Conservation (phyloP, 2,797 vertebrate genomes). For the Diplodus sargus region DNA sequence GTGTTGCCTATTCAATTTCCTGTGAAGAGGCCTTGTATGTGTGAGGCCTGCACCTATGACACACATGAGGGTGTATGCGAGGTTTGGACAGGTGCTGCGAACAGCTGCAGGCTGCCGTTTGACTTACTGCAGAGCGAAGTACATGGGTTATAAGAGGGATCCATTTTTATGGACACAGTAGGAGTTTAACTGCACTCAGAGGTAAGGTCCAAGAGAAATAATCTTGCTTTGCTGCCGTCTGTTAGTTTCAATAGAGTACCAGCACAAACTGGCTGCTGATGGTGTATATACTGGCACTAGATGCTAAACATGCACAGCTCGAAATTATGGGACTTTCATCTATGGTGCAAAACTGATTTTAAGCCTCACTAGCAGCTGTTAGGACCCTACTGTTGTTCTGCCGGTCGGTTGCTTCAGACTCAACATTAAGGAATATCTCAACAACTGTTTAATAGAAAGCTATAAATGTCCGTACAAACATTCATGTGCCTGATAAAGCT, state of each 20-base stretch:
- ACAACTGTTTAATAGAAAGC: background rate
- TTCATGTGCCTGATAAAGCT: background rate
- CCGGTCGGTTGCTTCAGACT: too few species aligned
- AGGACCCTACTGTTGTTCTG: background rate
- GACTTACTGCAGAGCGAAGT: constrained; percentile 32
- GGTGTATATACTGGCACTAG: background rate
- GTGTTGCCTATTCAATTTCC: constrained; percentile 54
- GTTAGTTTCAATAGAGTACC: constrained; percentile 17
- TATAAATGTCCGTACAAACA: background rate
- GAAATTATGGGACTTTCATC: background rate
- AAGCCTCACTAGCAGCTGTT: background rate
- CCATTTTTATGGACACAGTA: constrained; percentile 41
- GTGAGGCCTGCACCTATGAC: constrained; percentile 3
- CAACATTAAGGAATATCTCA: background rate
- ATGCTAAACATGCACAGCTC: background rate
- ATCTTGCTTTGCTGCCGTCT: constrained; percentile 8
- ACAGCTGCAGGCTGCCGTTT: constrained; percentile 54
- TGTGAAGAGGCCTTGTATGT: constrained; percentile 19
- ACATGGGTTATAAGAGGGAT: constrained; percentile 20
- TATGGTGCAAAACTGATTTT: background rate
- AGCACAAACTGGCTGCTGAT: background rate
- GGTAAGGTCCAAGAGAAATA: constrained; percentile 35
- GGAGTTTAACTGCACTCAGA: constrained; percentile 26
- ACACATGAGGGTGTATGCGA: constrained; percentile 28
- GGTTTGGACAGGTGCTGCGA: constrained; percentile 44